A percentile compares a stretch with the other conserved stretches of the same genome.
phyloP scores from a whole-genome alignment of 2,797 vertebrate genomes.

The Australoheros facetus region DNA sequence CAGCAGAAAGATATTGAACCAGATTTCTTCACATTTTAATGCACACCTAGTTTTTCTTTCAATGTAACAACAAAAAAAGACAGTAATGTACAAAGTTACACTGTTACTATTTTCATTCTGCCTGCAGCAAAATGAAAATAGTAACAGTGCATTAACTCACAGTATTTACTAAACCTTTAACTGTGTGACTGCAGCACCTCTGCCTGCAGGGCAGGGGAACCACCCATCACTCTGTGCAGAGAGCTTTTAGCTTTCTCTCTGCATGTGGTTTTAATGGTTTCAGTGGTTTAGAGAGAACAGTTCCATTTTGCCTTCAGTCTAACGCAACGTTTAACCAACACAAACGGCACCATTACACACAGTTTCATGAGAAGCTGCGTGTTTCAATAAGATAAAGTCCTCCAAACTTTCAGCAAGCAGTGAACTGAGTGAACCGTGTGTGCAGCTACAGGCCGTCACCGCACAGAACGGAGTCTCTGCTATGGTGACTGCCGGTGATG shows the following conservation, averaged over 20 bases:
- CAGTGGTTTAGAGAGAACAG: neutral
- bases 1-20: too few relatives aligned
- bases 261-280: neutral
- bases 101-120: too few relatives aligned
- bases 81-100: neutral
- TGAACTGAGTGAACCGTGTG: neutral
- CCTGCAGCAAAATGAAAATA: neutral
- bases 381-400: neutral
- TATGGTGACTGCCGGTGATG: too few relatives aligned
- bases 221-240: too few relatives aligned
- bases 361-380: slow-evolving; percentile 45
- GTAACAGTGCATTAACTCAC: neutral
- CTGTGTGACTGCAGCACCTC: neutral
- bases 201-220: neutral
- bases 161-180: neutral
- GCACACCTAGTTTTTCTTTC: too few relatives aligned
- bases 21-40: neutral
- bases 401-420: neutral
- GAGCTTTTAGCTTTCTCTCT: rapidly evolving
- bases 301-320: neutral
- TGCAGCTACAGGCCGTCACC: neutral
- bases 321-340: neutral
- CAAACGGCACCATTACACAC: neutral
- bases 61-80: too few relatives aligned
- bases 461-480: neutral